These are phyloP conservation scores for Parascotia fuliginaria DNA, from an alignment of 2,888 invertebrate genomes.

Conservation along the genomic window DNA sequence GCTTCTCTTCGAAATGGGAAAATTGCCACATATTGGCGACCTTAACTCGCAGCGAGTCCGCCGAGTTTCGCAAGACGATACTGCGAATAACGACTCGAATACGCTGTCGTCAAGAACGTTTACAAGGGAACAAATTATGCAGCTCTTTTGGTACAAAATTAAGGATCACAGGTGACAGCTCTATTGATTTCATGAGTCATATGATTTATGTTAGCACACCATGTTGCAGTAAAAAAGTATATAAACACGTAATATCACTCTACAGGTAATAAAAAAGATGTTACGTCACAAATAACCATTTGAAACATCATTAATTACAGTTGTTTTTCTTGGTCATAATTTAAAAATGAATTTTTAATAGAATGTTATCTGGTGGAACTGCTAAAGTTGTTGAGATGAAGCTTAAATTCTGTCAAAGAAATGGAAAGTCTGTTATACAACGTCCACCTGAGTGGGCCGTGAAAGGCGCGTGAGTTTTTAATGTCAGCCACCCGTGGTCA, in stretches of 20 bases:
- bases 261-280: constrained; percentile 8
- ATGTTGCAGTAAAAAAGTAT: constrained; percentile 9
- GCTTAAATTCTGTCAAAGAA: constrained; percentile 63
- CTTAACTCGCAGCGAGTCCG: constrained; percentile 75
- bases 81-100: constrained; percentile 58
- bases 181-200: constrained; percentile 16
- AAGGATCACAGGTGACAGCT: constrained; percentile 10
- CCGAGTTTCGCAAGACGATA: constrained; percentile 70
- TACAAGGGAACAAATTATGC: constrained; percentile 19
- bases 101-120: constrained; percentile 34
- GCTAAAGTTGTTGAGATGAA: constrained; percentile 39
- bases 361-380: constrained; percentile 12
- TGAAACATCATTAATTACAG: constrained; percentile 11
- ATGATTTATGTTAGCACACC: constrained; percentile 4
- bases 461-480: constrained; percentile 78
- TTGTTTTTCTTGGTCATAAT: constrained; percentile 11
- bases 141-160: constrained; percentile 6
- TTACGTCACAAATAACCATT: constrained; percentile 30
- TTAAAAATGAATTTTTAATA: constrained; percentile 12
- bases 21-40: constrained; percentile 83
- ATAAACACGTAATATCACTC: constrained; percentile 18
- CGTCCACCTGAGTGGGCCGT: constrained; percentile 78
- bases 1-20: constrained; percentile 83
- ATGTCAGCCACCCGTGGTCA: constrained; percentile 83
- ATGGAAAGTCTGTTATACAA: constrained; percentile 85